Evolutionary conservation across 2,888 invertebrate genomes (phyloP).

Genomic region (Stegophylla sp.): DNA sequence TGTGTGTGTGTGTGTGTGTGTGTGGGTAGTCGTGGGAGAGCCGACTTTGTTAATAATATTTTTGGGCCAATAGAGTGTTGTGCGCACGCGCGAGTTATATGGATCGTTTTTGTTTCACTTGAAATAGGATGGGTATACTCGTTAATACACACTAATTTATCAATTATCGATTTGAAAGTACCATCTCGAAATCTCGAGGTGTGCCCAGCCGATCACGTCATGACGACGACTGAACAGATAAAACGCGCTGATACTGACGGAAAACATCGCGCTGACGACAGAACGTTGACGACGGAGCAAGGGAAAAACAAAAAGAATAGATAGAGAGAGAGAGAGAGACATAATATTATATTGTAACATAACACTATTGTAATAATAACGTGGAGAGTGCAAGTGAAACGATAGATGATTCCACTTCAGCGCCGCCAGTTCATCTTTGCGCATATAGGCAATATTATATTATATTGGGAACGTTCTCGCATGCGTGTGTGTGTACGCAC

Average conservation of each 20-base stretch:
- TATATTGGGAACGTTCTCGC: not conserved
- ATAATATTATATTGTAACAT: too few species aligned
- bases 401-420: not conserved
- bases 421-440: not conserved
- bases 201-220: slow-evolving; percentile 1
- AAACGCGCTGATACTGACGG: not conserved
- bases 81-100: not conserved
- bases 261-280: not conserved
- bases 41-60: not conserved
- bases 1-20: not conserved
- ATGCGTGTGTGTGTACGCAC: too few species aligned
- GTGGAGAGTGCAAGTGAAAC: not conserved
- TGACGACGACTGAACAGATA: not conserved
- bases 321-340: too few species aligned
- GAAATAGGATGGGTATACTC: not conserved
- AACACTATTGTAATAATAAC: too few species aligned
- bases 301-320: too few species aligned
- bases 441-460: not conserved
- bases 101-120: not conserved
- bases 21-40: not conserved
- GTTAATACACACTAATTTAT: not conserved
- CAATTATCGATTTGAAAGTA: slow-evolving; percentile 29
- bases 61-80: not conserved
- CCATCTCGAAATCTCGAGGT: not conserved
- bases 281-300: too few species aligned